Base-by-base conservation (phyloP, 2,113 vertebrate genomes). In the Poecilia latipinna region DNA sequence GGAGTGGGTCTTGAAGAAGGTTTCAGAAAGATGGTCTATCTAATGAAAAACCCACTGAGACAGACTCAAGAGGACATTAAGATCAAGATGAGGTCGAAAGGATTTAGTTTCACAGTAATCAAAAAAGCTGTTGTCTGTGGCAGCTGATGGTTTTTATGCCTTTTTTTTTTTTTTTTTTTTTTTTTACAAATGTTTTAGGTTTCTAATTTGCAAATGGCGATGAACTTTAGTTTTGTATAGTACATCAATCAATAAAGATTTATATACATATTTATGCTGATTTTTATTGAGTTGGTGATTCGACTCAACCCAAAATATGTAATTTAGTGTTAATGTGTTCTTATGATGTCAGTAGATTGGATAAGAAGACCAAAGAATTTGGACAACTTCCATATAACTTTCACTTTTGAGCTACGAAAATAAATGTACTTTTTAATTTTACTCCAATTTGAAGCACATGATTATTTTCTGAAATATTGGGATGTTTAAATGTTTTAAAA, bases 1-100 rank as follows among this genome's bases (percentile, higher is more conserved):
- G 96, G 96, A 0, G 72, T 93, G 0, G 97, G 97, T 31, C 87
- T 98, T 12, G 61, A 91, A 0, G 93, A 96, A 22, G 96, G 95
- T 0, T 90, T 97, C 67, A 85, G 84, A 61, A 96, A 82, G 64
- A 75, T 97, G 17, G 81, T 90, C 0, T 85, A 87, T 0, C 95
- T 97, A 78, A 91, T 95, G 86, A 96, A 94, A 79, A 94, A 92
- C 26, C 88, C 88, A 1, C 11, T 89, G 35, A 85, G 79, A 74
- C 90, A 82, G 85, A 90, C 89, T 44, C 80, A 87, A 37, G 85
- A 91, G 61, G 88, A 91, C 77, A 89, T 91, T 17, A 83, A 84
- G 31, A 77, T 91, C 1, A 89, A 89, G 54, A 88, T 92, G 64
- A 88, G 63, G 68, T 84, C 89, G 0, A 92, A 91, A 54, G 82